Evolutionary conservation across 2,113 vertebrate species (phyloP).

Genomic region (Bos indicus): DNA sequence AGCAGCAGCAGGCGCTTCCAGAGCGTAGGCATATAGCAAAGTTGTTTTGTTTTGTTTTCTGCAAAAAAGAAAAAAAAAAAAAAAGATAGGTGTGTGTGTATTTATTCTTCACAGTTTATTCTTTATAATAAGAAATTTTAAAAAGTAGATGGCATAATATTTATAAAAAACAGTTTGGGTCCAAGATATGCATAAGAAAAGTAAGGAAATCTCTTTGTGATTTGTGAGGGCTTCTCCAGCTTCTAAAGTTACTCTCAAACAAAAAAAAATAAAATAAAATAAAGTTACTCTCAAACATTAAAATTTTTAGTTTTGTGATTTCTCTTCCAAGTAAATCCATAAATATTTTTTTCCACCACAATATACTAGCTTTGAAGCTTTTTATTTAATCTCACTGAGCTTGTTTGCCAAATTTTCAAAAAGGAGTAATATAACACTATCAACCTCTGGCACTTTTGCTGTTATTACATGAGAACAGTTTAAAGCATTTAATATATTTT

Average conservation of each 20-base stretch:
- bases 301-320: neutral
- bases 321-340: neutral
- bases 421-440: neutral
- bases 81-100: neutral
- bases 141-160: neutral
- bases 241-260: neutral
- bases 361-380: neutral
- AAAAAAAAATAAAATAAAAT: no score
- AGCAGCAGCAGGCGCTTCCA: no score
- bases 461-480: neutral
- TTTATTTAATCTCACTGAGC: neutral
- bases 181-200: neutral
- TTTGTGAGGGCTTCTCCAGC: neutral
- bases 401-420: neutral
- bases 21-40: neutral
- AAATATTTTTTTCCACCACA: neutral
- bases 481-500: neutral
- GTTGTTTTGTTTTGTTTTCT: neutral
- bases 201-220: neutral
- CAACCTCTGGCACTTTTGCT: neutral
- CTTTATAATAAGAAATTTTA: neutral
- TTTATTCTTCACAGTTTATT: neutral
- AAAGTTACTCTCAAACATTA: neutral
- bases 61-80: neutral
- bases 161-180: neutral